phyloP scores from a whole-genome alignment of 2,888 invertebrate genomes.

The Agrochola macilenta region DNA sequence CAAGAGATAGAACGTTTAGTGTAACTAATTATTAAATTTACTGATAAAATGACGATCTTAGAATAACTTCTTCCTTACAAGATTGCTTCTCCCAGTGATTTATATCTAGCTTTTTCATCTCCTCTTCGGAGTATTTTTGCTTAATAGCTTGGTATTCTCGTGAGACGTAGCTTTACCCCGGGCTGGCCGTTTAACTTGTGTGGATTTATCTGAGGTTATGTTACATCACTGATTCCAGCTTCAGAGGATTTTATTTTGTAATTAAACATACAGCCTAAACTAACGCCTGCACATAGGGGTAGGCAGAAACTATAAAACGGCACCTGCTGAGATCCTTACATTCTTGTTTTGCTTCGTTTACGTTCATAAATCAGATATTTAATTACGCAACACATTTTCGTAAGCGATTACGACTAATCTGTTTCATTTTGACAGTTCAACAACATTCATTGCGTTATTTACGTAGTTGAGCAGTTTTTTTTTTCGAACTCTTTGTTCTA shows the following conservation, averaged over 20 bases:
- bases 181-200: slow-evolving; percentile 25
- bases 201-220: slow-evolving; percentile 22
- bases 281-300: background rate
- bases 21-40: background rate
- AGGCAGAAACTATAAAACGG: background rate
- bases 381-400: no score
- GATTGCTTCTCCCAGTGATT: slow-evolving; percentile 2
- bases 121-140: slow-evolving; percentile 25
- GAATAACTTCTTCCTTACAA: background rate
- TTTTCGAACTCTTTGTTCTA: no score
- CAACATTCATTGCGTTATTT: no score
- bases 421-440: no score
- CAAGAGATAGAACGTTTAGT: background rate
- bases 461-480: no score
- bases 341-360: no score
- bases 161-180: slow-evolving; percentile 1
- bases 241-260: background rate
- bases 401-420: no score
- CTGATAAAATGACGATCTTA: background rate
- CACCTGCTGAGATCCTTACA: background rate
- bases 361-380: background rate
- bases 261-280: background rate
- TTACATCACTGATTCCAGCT: slow-evolving; percentile 8
- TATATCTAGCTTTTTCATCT: slow-evolving; percentile 19
- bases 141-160: slow-evolving; percentile 27